phyloP scores from a whole-genome alignment of 2,113 vertebrate species.

The Sinocyclocheilus grahami region DNA sequence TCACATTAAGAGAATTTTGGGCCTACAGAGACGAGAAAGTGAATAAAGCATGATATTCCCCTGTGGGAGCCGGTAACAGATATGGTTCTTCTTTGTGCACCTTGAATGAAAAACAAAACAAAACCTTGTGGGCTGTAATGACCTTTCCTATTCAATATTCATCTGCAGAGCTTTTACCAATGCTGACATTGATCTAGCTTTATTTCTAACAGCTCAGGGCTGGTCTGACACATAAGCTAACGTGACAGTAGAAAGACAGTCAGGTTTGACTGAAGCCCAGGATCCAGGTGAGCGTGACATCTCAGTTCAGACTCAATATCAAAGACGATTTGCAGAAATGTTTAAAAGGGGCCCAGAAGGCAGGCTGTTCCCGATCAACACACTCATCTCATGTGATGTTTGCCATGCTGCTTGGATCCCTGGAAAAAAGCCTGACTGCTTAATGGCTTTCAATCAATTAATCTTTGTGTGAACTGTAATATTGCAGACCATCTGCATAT shows the following conservation, averaged over 20 bases:
- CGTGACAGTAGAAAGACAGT: conserved; percentile 20
- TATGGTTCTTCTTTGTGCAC: conserved; percentile 34
- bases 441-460: background rate
- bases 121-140: conserved; percentile 51
- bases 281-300: background rate
- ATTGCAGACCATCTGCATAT: background rate
- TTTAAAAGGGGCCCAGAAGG: conserved; percentile 39
- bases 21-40: conserved; percentile 7
- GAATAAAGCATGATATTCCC: conserved; percentile 27
- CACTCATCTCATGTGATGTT: conserved; percentile 46
- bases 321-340: conserved; percentile 37
- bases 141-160: conserved; percentile 38
- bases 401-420: background rate
- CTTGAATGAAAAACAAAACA: conserved; percentile 17
- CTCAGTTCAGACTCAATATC: conserved; percentile 27
- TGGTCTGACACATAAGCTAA: conserved; percentile 9
- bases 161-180: conserved; percentile 39
- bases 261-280: conserved; percentile 24
- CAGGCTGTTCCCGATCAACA: conserved; percentile 20
- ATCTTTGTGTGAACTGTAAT: background rate
- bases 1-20: conserved; percentile 27
- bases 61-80: conserved; percentile 45
- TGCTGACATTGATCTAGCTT: conserved; percentile 32
- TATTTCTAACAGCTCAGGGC: conserved; percentile 30
- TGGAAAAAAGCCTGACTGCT: background rate